A percentile compares a stretch with the other conserved stretches of the same genome.
Evolutionary conservation across 2,888 invertebrate genomes (phyloP).

Genomic region (Caenorhabditis macrosperma): DNA sequence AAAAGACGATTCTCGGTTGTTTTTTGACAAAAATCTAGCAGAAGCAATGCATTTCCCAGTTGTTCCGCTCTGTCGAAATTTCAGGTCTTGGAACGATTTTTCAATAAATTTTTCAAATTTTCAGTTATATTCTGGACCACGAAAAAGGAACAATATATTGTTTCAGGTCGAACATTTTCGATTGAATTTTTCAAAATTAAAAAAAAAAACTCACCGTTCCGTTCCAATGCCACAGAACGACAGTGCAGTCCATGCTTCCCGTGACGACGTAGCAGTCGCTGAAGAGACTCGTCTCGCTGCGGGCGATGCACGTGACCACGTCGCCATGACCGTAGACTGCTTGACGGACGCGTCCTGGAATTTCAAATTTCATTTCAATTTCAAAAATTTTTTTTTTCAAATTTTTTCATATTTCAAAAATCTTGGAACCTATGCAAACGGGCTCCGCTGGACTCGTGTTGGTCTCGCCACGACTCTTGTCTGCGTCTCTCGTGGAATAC

Average conservation of each 20-base stretch:
- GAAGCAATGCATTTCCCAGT: no score
- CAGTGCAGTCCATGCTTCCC: constrained; percentile 97
- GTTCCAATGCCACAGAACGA: constrained; percentile 98
- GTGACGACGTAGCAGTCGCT: constrained; percentile 99
- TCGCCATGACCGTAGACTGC: constrained; percentile 99
- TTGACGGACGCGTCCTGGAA: constrained; percentile 94
- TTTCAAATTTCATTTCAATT: not conserved
- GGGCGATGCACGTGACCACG: constrained; percentile 96
- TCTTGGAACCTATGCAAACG: not conserved
- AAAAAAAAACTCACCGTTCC: constrained; percentile 82
- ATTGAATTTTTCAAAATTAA: not conserved
- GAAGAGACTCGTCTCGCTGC: constrained; percentile 98
- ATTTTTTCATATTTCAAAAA: no score
- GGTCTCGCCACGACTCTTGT: no score
- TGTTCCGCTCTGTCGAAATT: no score
- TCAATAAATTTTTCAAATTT: no score
- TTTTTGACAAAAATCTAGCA: no score
- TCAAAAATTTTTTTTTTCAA: not conserved
- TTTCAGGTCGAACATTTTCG: not conserved
- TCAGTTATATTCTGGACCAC: no score
- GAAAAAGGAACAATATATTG: no score
- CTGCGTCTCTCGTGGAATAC: no score
- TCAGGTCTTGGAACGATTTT: no score
- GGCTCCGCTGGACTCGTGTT: no score
- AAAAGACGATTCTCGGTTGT: no score